phyloP scores from a whole-genome alignment of 1,140 invertebrate species.

The Oryzaephilus surinamensis region DNA sequence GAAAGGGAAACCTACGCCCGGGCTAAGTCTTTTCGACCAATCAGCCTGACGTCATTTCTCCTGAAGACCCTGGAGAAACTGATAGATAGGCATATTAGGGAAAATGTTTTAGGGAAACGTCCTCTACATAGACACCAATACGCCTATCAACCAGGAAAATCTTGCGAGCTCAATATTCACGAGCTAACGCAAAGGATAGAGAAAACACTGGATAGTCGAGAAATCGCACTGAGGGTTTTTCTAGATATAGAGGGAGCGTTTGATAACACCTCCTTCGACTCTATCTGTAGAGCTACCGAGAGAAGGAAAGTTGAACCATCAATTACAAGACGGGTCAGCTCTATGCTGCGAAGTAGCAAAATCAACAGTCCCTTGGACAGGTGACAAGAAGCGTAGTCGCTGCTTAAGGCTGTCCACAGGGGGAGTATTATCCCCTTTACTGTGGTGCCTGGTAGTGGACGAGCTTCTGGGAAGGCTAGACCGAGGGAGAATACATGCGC shows the following conservation, averaged over 20 bases:
- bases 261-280: constrained; percentile 1
- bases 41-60: constrained; percentile 23
- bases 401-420: not conserved
- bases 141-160: not conserved
- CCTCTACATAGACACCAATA: not conserved
- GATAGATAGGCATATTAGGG: constrained; percentile 14
- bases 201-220: not conserved
- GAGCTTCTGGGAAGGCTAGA: not conserved
- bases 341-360: not conserved
- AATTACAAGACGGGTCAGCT: not conserved
- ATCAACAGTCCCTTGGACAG: not conserved
- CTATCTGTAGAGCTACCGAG: not conserved
- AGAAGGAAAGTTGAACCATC: not conserved
- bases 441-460: constrained; percentile 2
- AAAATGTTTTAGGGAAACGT: not conserved
- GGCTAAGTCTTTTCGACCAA: constrained; percentile 17
- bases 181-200: constrained; percentile 1
- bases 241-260: constrained; percentile 1
- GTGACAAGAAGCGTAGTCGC: not conserved
- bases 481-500: not conserved
- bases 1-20: constrained; percentile 7
- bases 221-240: not conserved
- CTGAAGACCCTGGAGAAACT: constrained; percentile 20
- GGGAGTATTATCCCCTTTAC: not conserved
- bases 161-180: not conserved